Conservation (phyloP, 2,113 vertebrate genomes). For the Enhydra lutris region DNA sequence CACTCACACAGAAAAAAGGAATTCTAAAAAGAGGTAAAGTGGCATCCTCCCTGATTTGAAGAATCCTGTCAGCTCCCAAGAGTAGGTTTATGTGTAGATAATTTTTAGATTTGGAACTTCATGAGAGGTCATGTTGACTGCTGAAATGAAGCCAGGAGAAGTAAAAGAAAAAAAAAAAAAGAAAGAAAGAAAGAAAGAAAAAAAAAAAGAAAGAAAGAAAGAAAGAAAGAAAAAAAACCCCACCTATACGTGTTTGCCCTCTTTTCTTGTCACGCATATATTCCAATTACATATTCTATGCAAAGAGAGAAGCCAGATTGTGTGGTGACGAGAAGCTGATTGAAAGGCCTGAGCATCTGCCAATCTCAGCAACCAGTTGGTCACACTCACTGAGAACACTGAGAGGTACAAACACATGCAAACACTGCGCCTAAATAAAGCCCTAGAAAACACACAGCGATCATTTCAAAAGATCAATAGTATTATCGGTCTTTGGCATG, state of each 20-base stretch:
- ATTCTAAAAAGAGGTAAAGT: constrained; percentile 65
- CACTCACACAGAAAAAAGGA: neutral
- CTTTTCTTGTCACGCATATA: constrained; percentile 22
- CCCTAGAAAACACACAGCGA: neutral
- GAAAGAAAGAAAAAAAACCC: neutral
- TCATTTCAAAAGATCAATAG: constrained; percentile 6
- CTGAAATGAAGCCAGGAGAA: constrained; percentile 41
- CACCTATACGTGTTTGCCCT: neutral
- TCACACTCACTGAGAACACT: constrained; percentile 29
- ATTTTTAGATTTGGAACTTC: constrained; percentile 48
- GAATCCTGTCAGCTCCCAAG: constrained; percentile 30
- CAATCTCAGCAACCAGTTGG: constrained; percentile 36
- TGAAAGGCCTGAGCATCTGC: constrained; percentile 31
- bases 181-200: neutral
- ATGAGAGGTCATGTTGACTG: constrained; percentile 17
- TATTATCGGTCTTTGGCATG: neutral
- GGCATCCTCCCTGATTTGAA: constrained; percentile 37
- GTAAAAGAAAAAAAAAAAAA: neutral
- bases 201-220: neutral
- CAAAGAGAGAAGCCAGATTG: constrained; percentile 45
- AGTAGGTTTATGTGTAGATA: constrained; percentile 30
- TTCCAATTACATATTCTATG: constrained; percentile 48
- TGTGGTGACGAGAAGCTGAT: neutral
- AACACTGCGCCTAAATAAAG: constrained; percentile 42
- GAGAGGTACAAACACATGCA: constrained; percentile 2